Conservation (phyloP, 1,140 invertebrate genomes). For the Phenacoccus solenopsis region DNA sequence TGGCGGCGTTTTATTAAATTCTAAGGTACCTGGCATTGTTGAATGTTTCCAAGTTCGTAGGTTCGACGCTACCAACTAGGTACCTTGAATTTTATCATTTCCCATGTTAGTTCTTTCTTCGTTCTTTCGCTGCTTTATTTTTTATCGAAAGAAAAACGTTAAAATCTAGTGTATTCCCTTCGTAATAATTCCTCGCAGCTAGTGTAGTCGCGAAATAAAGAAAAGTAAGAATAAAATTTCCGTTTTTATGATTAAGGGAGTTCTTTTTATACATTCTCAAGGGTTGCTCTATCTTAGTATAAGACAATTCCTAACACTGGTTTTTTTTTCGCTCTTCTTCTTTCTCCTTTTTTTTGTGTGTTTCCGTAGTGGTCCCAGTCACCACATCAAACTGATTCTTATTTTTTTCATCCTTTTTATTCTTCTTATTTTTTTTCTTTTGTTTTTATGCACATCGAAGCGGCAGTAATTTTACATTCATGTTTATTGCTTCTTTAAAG, state of each 20-base stretch:
- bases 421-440: slow-evolving; percentile 2
- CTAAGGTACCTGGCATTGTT: background rate
- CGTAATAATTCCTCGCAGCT: slow-evolving; percentile 10
- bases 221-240: slow-evolving; percentile 17
- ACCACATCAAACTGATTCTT: slow-evolving; percentile 15
- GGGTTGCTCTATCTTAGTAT: background rate
- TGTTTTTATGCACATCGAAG: slow-evolving; percentile 12
- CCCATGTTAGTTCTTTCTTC: background rate
- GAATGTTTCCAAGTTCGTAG: background rate
- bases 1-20: slow-evolving; percentile 4
- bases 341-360: background rate
- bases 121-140: background rate
- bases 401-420: background rate
- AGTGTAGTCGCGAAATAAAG: slow-evolving; percentile 8
- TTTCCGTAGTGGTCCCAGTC: slow-evolving; percentile 15
- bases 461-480: slow-evolving; percentile 16
- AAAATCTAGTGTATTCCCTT: slow-evolving; percentile 8
- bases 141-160: background rate
- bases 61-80: background rate
- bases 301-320: slow-evolving; percentile 3
- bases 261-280: slow-evolving; percentile 17
- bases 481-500: slow-evolving; percentile 18
- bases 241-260: slow-evolving; percentile 16
- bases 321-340: background rate
- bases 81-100: background rate